Percentiles rank a stretch among this genome's conserved stretches.
Conservation (phyloP, 2,113 vertebrate genomes). For the Pungitius pungitius region DNA sequence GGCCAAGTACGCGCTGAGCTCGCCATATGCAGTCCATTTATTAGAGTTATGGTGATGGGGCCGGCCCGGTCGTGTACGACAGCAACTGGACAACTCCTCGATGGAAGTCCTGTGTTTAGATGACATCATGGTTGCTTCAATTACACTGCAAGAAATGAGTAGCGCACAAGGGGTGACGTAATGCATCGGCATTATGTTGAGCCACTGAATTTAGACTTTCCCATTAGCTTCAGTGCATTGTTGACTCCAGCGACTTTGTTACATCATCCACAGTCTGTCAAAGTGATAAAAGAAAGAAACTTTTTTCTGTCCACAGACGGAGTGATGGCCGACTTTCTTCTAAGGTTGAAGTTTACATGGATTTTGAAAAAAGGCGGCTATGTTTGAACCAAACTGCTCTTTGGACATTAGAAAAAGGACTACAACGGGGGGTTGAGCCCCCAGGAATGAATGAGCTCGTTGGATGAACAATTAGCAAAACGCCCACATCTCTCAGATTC, state of each 20-base stretch:
- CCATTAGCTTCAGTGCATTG: conserved; percentile 59
- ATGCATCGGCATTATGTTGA: conserved; percentile 63
- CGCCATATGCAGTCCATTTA: conserved; percentile 65
- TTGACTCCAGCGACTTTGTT: conserved; percentile 59
- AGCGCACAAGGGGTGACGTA: conserved; percentile 66
- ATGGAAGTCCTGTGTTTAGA: conserved; percentile 71
- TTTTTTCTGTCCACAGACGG: conserved; percentile 1
- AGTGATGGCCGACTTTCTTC: conserved; percentile 12
- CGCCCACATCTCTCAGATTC: background rate
- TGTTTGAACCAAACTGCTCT: background rate
- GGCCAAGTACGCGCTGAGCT: conserved; percentile 61
- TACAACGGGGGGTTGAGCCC: too few relatives aligned
- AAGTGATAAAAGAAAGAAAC: conserved; percentile 33
- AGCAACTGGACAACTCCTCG: conserved; percentile 74
- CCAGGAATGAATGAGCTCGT: background rate
- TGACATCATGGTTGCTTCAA: conserved; percentile 76
- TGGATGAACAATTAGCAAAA: background rate
- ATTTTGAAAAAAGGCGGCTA: background rate
- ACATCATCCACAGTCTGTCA: conserved; percentile 50
- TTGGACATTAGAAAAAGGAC: background rate
- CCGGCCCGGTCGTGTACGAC: conserved; percentile 39
- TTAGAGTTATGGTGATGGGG: conserved; percentile 70
- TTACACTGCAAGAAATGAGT: conserved; percentile 72
- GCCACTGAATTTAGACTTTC: conserved; percentile 64
- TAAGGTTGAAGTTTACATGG: background rate